Conservation (phyloP, 1,140 invertebrate genomes). For the Cyrtorhinus lividipennis region DNA sequence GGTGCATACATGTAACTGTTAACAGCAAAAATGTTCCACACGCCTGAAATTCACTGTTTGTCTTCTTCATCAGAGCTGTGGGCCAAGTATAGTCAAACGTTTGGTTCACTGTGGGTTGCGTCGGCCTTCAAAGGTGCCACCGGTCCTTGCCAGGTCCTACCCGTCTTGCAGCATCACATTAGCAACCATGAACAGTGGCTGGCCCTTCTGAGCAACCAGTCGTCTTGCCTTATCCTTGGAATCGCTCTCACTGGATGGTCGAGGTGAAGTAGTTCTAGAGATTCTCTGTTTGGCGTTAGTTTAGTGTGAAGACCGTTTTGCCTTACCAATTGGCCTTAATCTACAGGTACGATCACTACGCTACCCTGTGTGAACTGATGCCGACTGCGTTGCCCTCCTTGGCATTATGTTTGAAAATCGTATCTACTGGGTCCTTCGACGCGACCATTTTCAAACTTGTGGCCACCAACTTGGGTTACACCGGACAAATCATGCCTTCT, state of each 20-base stretch:
- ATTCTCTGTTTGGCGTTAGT: background rate
- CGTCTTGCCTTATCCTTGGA: constrained; percentile 40
- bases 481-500: constrained; percentile 30
- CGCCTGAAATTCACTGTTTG: no score
- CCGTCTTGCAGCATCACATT: constrained; percentile 44
- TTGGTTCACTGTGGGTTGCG: constrained; percentile 45
- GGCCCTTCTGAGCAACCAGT: constrained; percentile 35
- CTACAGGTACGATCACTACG: constrained; percentile 89
- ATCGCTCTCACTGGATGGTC: constrained; percentile 66
- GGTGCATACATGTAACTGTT: no score
- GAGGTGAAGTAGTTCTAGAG: constrained; percentile 32
- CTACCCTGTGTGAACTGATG: constrained; percentile 82
- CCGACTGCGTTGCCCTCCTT: constrained; percentile 66
- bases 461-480: constrained; percentile 36
- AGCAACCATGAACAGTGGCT: constrained; percentile 55
- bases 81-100: constrained; percentile 39
- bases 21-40: no score
- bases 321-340: background rate
- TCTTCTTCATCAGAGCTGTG: constrained; percentile 29
- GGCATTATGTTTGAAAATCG: constrained; percentile 41
- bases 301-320: background rate
- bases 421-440: constrained; percentile 34
- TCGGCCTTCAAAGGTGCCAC: constrained; percentile 50
- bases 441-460: constrained; percentile 34
- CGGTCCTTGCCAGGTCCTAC: constrained; percentile 40